Conservation (phyloP, 2,113 vertebrate genomes). For the Muscicapa adusta region DNA sequence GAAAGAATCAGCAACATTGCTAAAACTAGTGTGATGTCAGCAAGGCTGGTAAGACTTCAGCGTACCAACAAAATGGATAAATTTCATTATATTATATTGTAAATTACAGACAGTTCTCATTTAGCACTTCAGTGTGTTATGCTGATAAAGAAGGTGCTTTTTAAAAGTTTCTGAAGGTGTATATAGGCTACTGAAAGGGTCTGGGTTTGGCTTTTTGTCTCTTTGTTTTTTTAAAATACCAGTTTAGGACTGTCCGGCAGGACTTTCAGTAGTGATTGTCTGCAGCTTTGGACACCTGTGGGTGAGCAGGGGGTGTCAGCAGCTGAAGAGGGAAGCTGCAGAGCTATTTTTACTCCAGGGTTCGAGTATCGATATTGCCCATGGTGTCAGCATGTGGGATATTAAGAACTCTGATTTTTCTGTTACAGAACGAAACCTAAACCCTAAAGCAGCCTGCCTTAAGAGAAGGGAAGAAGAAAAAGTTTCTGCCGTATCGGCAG, state of each 20-base stretch:
- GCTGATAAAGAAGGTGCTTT: background rate
- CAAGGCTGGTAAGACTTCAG: background rate
- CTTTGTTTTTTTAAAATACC: background rate
- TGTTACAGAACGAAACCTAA: constrained; percentile 90
- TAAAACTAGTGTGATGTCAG: background rate
- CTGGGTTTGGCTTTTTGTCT: background rate
- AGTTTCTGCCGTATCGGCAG: constrained; percentile 89
- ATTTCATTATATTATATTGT: background rate
- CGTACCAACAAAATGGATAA: background rate
- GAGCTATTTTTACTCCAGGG: background rate
- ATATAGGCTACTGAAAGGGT: background rate
- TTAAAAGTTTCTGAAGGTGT: background rate
- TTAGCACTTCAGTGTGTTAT: background rate
- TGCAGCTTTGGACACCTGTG: background rate
- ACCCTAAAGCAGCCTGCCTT: constrained; percentile 99
- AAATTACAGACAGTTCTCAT: background rate
- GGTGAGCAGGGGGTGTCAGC: background rate
- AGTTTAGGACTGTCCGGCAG: background rate
- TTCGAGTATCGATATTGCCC: background rate
- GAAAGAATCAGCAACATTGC: background rate
- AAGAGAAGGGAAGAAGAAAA: constrained; percentile 99
- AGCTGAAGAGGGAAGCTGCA: background rate
- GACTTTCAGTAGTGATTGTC: background rate
- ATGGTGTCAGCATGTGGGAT: fast-evolving
- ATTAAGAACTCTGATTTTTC: background rate